These are phyloP conservation scores for Ceratotherium simum DNA, from an alignment of 2,113 vertebrate genomes.

Conservation along the genomic window DNA sequence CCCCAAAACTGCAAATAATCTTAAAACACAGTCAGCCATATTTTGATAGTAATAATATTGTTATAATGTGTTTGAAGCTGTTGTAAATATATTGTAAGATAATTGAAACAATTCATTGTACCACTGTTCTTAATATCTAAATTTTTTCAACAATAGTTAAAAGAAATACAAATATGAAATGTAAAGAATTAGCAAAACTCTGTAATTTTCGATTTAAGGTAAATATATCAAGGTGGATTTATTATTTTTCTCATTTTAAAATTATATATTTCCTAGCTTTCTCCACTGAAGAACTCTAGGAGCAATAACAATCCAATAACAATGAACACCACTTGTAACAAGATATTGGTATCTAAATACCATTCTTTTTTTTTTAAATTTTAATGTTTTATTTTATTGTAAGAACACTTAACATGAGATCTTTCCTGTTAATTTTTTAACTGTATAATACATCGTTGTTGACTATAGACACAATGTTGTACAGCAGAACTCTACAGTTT, in stretches of 20 bases:
- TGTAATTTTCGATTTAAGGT: background rate
- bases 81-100: background rate
- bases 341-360: background rate
- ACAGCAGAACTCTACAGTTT: too few relatives aligned
- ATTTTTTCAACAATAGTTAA: background rate
- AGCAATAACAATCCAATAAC: background rate
- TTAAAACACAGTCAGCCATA: background rate
- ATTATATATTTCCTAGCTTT: background rate
- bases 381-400: background rate
- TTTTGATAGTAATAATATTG: background rate
- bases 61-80: background rate
- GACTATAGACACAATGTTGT: too few relatives aligned
- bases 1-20: background rate
- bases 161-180: too few relatives aligned
- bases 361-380: background rate
- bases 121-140: background rate
- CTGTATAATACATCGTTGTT: background rate
- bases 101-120: background rate
- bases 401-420: background rate
- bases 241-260: background rate
- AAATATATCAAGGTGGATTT: background rate
- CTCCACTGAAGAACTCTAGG: background rate
- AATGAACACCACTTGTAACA: background rate
- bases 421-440: background rate
- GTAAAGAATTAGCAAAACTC: background rate